Evolutionary conservation across 2,888 invertebrate genomes (phyloP).

Genomic region (Tachina lurida): DNA sequence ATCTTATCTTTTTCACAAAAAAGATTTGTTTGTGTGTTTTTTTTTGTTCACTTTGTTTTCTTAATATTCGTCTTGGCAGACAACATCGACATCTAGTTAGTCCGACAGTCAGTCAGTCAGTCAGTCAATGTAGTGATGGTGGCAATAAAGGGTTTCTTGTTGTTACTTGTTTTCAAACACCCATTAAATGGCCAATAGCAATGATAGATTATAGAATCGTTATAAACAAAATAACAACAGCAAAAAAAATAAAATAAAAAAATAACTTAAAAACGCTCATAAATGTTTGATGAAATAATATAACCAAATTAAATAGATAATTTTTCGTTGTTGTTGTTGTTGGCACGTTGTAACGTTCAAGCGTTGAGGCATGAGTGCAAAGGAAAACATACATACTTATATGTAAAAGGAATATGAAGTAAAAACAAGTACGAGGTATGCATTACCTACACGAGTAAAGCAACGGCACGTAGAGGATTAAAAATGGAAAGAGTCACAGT

Average conservation of each 20-base stretch:
- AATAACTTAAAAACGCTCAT: conserved; percentile 27
- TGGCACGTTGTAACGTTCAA: conserved; percentile 64
- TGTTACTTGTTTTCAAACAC: conserved; percentile 69
- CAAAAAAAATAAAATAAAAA: conserved; percentile 20
- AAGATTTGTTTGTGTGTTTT: background rate
- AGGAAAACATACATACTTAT: background rate
- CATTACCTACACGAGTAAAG: conserved; percentile 10
- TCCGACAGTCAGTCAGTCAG: background rate
- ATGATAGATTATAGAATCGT: conserved; percentile 71
- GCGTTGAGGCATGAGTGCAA: conserved; percentile 24
- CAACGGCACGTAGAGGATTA: conserved; percentile 54
- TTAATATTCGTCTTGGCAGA: conserved; percentile 40
- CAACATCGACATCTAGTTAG: background rate
- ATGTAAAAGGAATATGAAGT: conserved; percentile 70
- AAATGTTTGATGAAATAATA: conserved; percentile 73
- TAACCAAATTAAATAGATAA: conserved; percentile 64
- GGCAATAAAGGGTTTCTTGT: conserved; percentile 70
- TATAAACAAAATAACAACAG: conserved; percentile 42
- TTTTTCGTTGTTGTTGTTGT: conserved; percentile 48
- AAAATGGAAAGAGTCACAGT: conserved; percentile 56
- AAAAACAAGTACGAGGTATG: conserved; percentile 63
- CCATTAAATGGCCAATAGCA: conserved; percentile 71
- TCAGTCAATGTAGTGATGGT: conserved; percentile 38
- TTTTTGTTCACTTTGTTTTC: conserved; percentile 49
- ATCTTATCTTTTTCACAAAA: conserved; percentile 59